phyloP scores from a whole-genome alignment of 1,140 invertebrate genomes.

The Manduca sexta region DNA sequence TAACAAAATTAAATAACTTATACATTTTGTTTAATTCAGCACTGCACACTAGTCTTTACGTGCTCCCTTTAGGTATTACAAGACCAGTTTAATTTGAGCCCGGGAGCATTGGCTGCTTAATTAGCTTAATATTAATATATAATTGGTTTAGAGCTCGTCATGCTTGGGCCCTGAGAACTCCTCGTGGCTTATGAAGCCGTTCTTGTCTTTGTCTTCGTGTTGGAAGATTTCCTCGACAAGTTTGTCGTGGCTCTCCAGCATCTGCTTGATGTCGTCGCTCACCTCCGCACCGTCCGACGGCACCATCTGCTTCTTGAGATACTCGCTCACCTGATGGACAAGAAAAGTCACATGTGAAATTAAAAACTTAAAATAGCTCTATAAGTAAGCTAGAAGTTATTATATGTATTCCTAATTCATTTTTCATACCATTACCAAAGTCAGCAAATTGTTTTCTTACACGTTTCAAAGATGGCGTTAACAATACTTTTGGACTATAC shows the following conservation, averaged over 20 bases:
- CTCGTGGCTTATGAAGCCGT: constrained; percentile 95
- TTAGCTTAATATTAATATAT: constrained; percentile 1
- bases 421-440: too few relatives aligned
- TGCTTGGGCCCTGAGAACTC: constrained; percentile 98
- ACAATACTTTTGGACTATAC: too few relatives aligned
- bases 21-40: too few relatives aligned
- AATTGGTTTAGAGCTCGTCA: constrained; percentile 88
- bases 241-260: constrained; percentile 92
- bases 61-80: too few relatives aligned
- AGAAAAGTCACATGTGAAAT: not conserved
- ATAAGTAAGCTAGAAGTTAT: too few relatives aligned
- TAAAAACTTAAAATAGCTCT: too few relatives aligned
- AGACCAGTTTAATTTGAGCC: not conserved
- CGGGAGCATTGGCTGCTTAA: not conserved
- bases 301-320: constrained; percentile 92
- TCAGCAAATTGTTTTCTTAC: too few relatives aligned
- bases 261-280: constrained; percentile 87
- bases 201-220: constrained; percentile 96
- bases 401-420: too few relatives aligned
- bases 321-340: constrained; percentile 85
- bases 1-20: not conserved
- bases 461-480: too few relatives aligned
- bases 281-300: constrained; percentile 80
- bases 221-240: constrained; percentile 97
- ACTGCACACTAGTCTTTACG: not conserved